Evolutionary conservation across 2,888 invertebrate genomes (phyloP).

Genomic region (Drosophila paramelanica): DNA sequence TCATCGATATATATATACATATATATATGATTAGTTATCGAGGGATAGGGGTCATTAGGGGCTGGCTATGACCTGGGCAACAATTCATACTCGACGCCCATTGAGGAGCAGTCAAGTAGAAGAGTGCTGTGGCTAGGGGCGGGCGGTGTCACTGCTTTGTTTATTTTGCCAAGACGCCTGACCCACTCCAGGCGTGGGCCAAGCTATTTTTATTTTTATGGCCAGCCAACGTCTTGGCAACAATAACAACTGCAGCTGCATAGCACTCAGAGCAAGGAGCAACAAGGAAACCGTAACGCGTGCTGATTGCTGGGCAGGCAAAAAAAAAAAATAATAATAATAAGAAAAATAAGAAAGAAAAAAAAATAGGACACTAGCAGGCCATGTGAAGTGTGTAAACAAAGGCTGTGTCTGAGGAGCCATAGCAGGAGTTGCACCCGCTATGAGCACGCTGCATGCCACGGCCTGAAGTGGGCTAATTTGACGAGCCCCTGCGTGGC

Average conservation of each 20-base stretch:
- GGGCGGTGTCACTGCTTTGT: constrained; percentile 70
- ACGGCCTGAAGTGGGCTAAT: constrained; percentile 82
- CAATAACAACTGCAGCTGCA: constrained; percentile 53
- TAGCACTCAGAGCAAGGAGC: neutral
- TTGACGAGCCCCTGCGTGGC: constrained; percentile 74
- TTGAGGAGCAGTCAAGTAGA: constrained; percentile 72
- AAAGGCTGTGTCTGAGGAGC: constrained; percentile 36
- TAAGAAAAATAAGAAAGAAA: neutral
- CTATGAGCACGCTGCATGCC: constrained; percentile 75
- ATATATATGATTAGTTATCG: constrained; percentile 25
- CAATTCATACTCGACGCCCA: constrained; percentile 35
- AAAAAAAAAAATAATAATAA: constrained; percentile 6
- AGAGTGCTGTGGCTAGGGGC: constrained; percentile 32
- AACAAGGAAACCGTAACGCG: constrained; percentile 8
- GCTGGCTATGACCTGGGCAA: constrained; percentile 12
- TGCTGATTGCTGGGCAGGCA: constrained; percentile 22
- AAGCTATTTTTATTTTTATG: constrained; percentile 40
- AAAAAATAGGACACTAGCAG: constrained; percentile 25
- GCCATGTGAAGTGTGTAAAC: constrained; percentile 61
- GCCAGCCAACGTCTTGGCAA: constrained; percentile 51
- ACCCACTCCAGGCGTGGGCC: constrained; percentile 24
- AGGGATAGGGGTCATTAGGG: constrained; percentile 73
- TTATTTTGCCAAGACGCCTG: constrained; percentile 57
- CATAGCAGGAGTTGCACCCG: constrained; percentile 58
- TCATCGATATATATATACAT: constrained; percentile 37